phyloP scores from a whole-genome alignment of 2,797 vertebrate species.

The Cryptoprocta ferox region DNA sequence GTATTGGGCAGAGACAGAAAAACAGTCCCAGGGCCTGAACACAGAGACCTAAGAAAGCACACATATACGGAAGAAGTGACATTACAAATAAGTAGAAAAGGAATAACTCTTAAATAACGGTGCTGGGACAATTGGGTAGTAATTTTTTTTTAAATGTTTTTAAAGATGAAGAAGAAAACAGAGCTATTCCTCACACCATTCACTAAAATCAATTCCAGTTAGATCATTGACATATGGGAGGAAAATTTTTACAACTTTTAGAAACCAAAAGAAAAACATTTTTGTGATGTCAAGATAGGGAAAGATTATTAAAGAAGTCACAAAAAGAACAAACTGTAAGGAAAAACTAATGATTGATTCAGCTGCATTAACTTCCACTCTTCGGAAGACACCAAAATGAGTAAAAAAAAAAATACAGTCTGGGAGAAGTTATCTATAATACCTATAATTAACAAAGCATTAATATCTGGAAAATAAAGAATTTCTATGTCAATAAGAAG shows the following conservation, averaged over 20 bases:
- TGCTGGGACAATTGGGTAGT: background rate
- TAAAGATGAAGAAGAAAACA: background rate
- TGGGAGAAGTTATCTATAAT: background rate
- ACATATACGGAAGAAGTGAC: background rate
- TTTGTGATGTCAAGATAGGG: background rate
- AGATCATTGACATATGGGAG: background rate
- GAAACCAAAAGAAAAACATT: background rate
- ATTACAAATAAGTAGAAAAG: background rate
- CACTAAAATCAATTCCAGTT: background rate
- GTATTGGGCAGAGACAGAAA: background rate
- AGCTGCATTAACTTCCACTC: background rate
- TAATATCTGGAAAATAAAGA: background rate
- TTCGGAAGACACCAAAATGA: background rate
- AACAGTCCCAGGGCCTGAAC: background rate
- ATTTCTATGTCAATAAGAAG: background rate
- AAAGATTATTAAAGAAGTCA: conserved; percentile 6
- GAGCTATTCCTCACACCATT: background rate
- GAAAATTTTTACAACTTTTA: background rate
- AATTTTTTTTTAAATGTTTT: background rate
- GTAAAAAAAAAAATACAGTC: background rate
- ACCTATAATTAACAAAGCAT: background rate
- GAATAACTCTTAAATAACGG: background rate
- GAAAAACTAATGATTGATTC: background rate
- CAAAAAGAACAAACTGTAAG: background rate
- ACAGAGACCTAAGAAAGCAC: background rate